Conservation (phyloP, 2,888 invertebrate genomes). For the Aricia artaxerxes region DNA sequence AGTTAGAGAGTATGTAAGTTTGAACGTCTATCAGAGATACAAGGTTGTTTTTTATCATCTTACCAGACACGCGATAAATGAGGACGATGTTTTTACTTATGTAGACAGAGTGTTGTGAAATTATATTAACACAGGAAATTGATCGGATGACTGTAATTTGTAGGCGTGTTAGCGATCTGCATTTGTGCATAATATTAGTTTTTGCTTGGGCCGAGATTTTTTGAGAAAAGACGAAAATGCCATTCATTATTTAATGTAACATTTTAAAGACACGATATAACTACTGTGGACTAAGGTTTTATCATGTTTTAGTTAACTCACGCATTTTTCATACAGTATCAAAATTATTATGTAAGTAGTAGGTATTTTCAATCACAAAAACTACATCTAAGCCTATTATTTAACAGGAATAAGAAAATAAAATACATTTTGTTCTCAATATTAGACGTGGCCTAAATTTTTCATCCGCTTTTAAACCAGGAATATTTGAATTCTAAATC, state of each 20-base stretch:
- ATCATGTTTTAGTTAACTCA: too few species aligned
- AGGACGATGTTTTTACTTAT: background rate
- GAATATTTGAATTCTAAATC: constrained; percentile 21
- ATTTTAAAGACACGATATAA: too few species aligned
- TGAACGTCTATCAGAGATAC: background rate
- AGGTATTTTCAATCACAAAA: background rate
- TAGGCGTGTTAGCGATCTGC: background rate
- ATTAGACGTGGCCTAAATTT: constrained; percentile 13
- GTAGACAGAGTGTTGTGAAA: background rate
- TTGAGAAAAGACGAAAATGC: background rate
- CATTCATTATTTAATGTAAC: too few species aligned
- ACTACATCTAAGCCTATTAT: background rate
- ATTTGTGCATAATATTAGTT: constrained; percentile 18
- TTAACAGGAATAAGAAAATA: background rate
- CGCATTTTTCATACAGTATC: too few species aligned
- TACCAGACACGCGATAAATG: constrained; percentile 11
- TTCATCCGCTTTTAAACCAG: constrained; percentile 16
- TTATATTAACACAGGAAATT: constrained; percentile 5
- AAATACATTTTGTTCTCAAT: background rate
- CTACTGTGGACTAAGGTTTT: too few species aligned
- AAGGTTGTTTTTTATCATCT: constrained; percentile 17
- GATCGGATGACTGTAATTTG: background rate
- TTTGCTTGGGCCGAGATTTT: background rate
- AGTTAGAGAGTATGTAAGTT: background rate
- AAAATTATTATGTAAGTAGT: too few species aligned